Base-by-base conservation (phyloP, 2,113 vertebrate species). In the Blennius ocellaris region DNA sequence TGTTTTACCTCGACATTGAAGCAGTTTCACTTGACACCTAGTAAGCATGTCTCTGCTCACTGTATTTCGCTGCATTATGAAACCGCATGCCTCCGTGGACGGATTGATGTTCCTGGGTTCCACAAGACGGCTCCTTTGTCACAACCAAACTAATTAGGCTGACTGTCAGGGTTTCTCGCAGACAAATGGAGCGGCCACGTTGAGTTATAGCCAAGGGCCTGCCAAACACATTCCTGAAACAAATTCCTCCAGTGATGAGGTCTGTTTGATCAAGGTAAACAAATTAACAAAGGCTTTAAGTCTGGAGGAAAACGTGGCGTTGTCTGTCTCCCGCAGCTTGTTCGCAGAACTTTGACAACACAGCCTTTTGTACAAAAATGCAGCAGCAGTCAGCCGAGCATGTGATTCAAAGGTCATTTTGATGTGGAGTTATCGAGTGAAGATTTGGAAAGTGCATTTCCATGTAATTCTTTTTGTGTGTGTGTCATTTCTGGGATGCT, bases 121-220 rank as follows among this genome's bases (percentile, higher is more conserved):
- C 62, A 53, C 59, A 40, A 69, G 84, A 84, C 87, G 83, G 82
- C 83, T 87, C 84, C 73, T 91, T 90, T 78, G 86, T 91, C 83
- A 84, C 73, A 41, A 76, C 61, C 78, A 84, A 91, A 77, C 80
- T 92, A 92, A 93, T 93, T 91, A 91, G 80, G 60, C 76, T 41
- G 76, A 82, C 85, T 87, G 85, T 87, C 90, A 81, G 66, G 17
- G 62, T 66, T 54, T 67, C 21, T 64, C 73, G 40, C 45, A 84
- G 82, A 92, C 73, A 79, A 90, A 91, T 90, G 65, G 80, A 86
- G 76, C 14, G 76, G 75, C 74, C 55, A 59, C 16, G 66, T 37
- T 78, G 86, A 86, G 70, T 83, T 85, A 82, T 71, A 62, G 82
- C 70, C 53, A 39, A 11, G 62, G 50, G 81, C 16, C 68, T 37